Percentiles rank a stretch among this genome's conserved stretches.
Evolutionary conservation across 2,113 vertebrate genomes (phyloP).

Genomic region (Centropristis striata): DNA sequence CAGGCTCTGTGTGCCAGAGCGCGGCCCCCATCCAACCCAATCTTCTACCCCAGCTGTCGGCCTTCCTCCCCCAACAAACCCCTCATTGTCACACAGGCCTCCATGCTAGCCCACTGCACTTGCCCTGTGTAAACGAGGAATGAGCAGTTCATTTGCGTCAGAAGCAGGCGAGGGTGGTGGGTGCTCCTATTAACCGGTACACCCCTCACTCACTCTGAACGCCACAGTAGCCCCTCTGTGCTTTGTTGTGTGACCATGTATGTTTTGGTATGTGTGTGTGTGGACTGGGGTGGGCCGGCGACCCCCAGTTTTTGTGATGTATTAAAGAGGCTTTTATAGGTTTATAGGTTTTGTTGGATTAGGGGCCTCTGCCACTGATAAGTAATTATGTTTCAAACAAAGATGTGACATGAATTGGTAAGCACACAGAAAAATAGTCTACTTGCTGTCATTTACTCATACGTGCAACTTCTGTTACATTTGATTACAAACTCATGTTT

Average conservation of each 20-base stretch:
- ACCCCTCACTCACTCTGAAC: slow-evolving; percentile 30
- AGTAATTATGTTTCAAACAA: slow-evolving; percentile 31
- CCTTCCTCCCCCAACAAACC: slow-evolving; percentile 78
- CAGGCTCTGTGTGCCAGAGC: slow-evolving; percentile 76
- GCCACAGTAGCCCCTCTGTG: slow-evolving; percentile 76
- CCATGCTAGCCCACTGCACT: slow-evolving; percentile 40
- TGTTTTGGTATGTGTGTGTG: slow-evolving; percentile 32
- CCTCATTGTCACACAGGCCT: slow-evolving; percentile 73
- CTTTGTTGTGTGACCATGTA: slow-evolving; percentile 42
- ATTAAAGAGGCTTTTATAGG: slow-evolving; percentile 49
- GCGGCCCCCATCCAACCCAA: slow-evolving; percentile 59
- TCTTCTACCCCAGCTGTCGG: slow-evolving; percentile 72
- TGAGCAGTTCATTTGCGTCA: slow-evolving; percentile 59
- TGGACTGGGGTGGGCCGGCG: neutral
- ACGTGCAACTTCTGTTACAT: neutral
- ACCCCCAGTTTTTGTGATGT: slow-evolving; percentile 28
- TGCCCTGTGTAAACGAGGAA: slow-evolving; percentile 57
- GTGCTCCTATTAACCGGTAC: slow-evolving; percentile 48
- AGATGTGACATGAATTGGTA: slow-evolving; percentile 19
- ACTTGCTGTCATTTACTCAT: neutral
- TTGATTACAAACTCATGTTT: no score
- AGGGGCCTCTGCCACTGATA: slow-evolving; percentile 26
- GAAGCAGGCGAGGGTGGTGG: slow-evolving; percentile 19
- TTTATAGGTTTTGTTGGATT: slow-evolving; percentile 41
- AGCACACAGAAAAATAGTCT: neutral